phyloP scores from a whole-genome alignment of 2,797 vertebrate species.

The Diceros bicornis region DNA sequence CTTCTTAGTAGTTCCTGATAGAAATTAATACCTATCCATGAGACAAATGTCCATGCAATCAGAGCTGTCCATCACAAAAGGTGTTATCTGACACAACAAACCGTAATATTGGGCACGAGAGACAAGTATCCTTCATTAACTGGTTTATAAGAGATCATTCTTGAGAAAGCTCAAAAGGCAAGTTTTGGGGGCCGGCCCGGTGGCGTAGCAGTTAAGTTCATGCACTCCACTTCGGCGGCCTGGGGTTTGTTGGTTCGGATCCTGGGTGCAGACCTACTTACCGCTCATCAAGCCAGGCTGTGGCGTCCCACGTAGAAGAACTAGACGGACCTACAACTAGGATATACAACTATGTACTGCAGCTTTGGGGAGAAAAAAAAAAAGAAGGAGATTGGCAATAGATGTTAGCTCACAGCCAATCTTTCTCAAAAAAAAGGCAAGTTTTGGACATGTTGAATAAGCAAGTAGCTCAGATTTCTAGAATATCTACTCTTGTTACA shows the following conservation, averaged over 20 bases:
- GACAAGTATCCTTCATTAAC: not conserved
- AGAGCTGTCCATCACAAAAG: not conserved
- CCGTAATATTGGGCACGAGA: not conserved
- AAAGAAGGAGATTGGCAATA: no score
- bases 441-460: not conserved
- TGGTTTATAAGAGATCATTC: not conserved
- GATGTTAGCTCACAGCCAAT: no score
- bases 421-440: not conserved
- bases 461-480: not conserved
- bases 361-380: no score
- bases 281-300: no score
- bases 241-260: no score
- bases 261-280: no score
- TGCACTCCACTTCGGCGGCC: no score
- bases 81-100: not conserved
- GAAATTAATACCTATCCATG: not conserved
- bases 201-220: no score
- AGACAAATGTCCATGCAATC: not conserved
- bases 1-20: not conserved
- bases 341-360: no score
- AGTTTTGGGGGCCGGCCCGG: not conserved
- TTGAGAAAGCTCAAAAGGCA: conserved; percentile 2
- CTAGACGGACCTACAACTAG: no score
- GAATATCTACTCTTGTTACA: not conserved
- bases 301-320: no score